Conservation (phyloP, 2,113 vertebrate species). For the Triplophysa rosa region DNA sequence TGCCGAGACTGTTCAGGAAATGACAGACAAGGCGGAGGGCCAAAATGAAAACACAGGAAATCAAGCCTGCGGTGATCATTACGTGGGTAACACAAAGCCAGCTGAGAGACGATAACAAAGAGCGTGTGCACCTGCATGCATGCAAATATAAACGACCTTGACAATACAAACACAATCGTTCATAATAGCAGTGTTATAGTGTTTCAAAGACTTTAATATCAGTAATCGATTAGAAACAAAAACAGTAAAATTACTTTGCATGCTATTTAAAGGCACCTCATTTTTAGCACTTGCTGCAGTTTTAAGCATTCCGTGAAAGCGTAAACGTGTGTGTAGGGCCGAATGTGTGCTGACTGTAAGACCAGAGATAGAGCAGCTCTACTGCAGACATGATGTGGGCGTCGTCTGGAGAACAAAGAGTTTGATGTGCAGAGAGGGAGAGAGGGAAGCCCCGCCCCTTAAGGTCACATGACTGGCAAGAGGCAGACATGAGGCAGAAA, state of each 20-base stretch:
- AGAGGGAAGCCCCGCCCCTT: conserved; percentile 19
- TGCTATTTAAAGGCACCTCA: not conserved
- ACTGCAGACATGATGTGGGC: conserved; percentile 22
- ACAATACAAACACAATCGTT: not conserved
- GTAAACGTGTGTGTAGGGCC: not conserved
- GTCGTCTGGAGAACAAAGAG: conserved; percentile 54
- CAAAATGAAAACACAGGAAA: conserved; percentile 55
- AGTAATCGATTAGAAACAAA: not conserved
- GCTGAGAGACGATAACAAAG: not conserved
- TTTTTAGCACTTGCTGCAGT: not conserved
- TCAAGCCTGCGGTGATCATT: conserved; percentile 41
- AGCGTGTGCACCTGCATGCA: not conserved
- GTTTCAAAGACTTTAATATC: not conserved
- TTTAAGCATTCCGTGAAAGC: not conserved
- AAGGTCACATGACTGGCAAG: conserved; percentile 29
- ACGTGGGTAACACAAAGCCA: conserved; percentile 9
- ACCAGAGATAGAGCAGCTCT: not conserved
- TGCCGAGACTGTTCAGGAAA: conserved; percentile 44
- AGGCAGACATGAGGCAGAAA: not conserved
- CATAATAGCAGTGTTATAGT: not conserved
- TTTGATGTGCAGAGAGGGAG: conserved; percentile 38
- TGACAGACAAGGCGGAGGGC: conserved; percentile 38
- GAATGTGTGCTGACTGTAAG: conserved; percentile 7
- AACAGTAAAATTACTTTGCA: not conserved
- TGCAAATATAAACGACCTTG: not conserved